Evolutionary conservation across 1,140 invertebrate genomes (phyloP).

Genomic region (Asbolus verrucosus): DNA sequence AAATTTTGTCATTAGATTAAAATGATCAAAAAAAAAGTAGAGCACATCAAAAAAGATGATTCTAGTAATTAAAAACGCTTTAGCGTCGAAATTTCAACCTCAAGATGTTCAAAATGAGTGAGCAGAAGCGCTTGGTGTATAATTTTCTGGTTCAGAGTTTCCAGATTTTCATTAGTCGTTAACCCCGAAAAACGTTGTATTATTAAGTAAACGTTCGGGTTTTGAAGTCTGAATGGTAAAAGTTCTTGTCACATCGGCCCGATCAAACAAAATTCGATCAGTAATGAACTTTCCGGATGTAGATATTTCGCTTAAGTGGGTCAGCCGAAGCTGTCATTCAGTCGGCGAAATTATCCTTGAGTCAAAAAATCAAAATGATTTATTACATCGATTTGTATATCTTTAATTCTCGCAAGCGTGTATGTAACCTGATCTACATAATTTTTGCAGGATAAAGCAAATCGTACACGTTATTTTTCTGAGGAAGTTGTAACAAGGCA

Average conservation of each 20-base stretch:
- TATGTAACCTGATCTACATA: no score
- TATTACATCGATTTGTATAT: no score
- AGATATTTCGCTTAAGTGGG: slow-evolving; percentile 1
- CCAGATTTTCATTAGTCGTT: no score
- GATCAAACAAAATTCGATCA: neutral
- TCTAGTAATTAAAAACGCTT: slow-evolving; percentile 32
- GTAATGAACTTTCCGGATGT: slow-evolving; percentile 1
- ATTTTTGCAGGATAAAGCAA: no score
- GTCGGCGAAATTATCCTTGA: slow-evolving; percentile 2
- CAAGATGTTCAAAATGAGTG: neutral
- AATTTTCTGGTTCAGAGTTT: slow-evolving; percentile 33
- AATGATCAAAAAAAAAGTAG: slow-evolving; percentile 28
- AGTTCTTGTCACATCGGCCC: slow-evolving; percentile 40
- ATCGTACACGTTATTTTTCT: no score
- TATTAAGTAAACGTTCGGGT: no score
- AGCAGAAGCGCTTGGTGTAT: neutral
- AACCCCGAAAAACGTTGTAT: no score
- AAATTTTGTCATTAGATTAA: slow-evolving; percentile 32
- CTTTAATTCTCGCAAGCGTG: no score
- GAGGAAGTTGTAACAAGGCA: no score
- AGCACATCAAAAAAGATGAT: slow-evolving; percentile 32
- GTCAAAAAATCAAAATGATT: neutral
- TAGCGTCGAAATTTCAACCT: slow-evolving; percentile 13
- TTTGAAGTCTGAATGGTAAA: no score
- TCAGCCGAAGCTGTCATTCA: neutral